Percentiles rank a stretch among this genome's conserved stretches.
Evolutionary conservation across 2,113 vertebrate species (phyloP).

Genomic region (Callipepla squamata): DNA sequence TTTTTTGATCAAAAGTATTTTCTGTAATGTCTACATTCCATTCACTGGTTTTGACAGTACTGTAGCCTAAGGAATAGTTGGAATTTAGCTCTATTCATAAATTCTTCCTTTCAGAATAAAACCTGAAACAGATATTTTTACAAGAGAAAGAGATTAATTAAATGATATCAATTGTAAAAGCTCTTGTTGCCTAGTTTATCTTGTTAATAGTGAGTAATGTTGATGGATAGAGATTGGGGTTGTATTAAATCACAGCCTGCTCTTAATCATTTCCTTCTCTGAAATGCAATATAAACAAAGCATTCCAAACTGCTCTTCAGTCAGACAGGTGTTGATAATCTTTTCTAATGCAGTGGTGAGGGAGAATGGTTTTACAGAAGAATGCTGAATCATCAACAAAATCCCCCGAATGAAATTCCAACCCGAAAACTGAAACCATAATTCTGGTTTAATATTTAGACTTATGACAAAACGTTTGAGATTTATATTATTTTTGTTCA

Average conservation of each 20-base stretch:
- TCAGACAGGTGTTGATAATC: conserved; percentile 1
- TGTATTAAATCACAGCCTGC: not conserved
- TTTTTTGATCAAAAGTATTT: not conserved
- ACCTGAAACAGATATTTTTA: conserved; percentile 12
- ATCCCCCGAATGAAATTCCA: not conserved
- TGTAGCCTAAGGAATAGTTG: not conserved
- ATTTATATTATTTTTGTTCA: not conserved
- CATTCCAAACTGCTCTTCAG: not conserved
- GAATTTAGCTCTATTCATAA: conserved; percentile 13
- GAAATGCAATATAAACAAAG: conserved; percentile 31
- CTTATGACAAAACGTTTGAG: not conserved
- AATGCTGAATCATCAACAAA: not conserved
- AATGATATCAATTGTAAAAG: not conserved
- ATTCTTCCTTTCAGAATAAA: conserved; percentile 4
- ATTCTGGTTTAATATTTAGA: not conserved
- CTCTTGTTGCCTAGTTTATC: conserved; percentile 33
- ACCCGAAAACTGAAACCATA: not conserved
- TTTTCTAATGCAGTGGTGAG: not conserved
- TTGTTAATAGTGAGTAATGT: not conserved
- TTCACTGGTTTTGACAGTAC: not conserved
- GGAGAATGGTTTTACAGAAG: not conserved
- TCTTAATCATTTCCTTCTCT: conserved; percentile 31
- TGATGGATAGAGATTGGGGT: not conserved
- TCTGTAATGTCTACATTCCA: not conserved
- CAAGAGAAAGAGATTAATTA: conserved; percentile 17